Evolutionary conservation across 1,140 invertebrate species (phyloP), one percentile per base, ranked within the genome.

Genomic region (Euura saliciscinereae): DNA sequence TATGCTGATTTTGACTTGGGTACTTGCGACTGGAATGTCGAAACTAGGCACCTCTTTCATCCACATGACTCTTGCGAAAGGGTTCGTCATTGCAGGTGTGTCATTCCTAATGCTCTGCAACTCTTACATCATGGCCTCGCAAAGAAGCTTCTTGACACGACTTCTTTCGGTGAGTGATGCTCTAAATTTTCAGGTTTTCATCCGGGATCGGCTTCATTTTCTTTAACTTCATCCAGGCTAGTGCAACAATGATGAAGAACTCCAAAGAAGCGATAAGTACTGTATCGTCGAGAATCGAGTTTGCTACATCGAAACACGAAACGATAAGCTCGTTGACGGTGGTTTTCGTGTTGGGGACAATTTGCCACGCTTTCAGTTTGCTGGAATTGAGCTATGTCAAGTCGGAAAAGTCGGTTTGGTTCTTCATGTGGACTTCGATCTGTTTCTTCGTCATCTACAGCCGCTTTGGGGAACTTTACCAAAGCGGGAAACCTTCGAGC

Each of bases 331-430:
- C 4, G 28, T 10, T 67, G 43, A 8, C 42, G 28, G 43, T 67
- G 0, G 3, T 67, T 42, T 42, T 67, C 10, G 8, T 67, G 8
- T 45, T 75, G 8, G 76, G 75, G 10, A 74, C 70, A 44, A 43
- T 76, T 7, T n/a, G 81, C 13, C 79, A 80, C 67, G 43, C 71
- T 42, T 10, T 80, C 6, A 77, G 78, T n/a, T 65, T 78, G 13
- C 74, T 86, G 65, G 92, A 91, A 0, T 96, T 93, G 80, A 92
- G 90, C 75, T 96, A 94, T 77, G 93, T 97, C 51, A 96, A 98
- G 87, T 94, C 95, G 82, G 96, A 98, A 84, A 95, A 97, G 82
- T 93, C 95, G 85, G 93, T 92, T 2, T 95, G 94, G 92, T 96
- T 96, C 83, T 96, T 93, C 82, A 86, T 94, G 42, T 91, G 90